Conservation (phyloP, 2,797 vertebrate genomes). For the Eidolon dupreanum region DNA sequence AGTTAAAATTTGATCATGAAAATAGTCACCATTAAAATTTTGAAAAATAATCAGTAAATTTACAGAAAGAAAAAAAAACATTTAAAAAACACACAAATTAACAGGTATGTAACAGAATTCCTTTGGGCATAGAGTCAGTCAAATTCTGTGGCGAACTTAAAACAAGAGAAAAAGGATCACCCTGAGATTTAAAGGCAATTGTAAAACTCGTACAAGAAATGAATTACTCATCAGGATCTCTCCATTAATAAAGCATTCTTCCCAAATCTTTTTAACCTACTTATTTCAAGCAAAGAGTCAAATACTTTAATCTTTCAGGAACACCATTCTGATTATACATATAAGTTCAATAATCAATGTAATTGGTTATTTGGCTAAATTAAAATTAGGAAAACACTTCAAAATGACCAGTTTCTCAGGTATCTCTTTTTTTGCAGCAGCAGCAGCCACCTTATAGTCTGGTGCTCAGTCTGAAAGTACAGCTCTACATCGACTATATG, state of each 20-base stretch:
- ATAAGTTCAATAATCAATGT: not conserved
- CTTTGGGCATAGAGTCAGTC: not conserved
- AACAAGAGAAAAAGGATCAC: not conserved
- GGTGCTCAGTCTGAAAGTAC: not conserved
- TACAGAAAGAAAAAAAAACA: not conserved
- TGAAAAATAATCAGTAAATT: not conserved
- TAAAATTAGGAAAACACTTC: not conserved
- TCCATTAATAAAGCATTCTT: not conserved
- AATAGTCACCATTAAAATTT: not conserved
- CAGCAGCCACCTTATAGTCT: not conserved
- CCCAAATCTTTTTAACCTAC: not conserved
- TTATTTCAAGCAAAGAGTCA: not conserved
- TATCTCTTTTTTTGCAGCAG: too few relatives aligned
- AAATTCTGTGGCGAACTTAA: not conserved
- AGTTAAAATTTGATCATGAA: not conserved
- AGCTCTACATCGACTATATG: not conserved
- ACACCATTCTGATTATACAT: not conserved
- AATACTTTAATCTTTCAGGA: not conserved
- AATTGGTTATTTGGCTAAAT: not conserved
- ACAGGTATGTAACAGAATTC: not conserved
- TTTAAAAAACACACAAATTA: not conserved
- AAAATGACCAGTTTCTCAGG: not conserved
- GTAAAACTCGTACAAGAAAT: constrained; percentile 3
- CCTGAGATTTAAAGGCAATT: not conserved
- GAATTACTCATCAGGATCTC: not conserved